Evolutionary conservation across 2,888 invertebrate genomes (phyloP).

Genomic region (Ormyrus pomaceus): DNA sequence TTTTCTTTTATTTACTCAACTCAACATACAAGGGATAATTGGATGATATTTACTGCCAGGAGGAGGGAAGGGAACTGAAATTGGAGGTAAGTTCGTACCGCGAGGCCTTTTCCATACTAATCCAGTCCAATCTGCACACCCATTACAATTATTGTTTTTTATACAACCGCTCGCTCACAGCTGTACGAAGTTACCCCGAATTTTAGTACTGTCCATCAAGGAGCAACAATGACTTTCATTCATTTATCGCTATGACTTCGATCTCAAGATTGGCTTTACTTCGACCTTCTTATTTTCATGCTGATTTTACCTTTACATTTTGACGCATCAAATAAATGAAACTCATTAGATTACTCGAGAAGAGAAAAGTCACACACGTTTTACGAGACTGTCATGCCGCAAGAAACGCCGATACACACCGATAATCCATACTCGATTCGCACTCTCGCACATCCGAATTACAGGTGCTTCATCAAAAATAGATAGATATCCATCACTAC

Average conservation of each 20-base stretch:
- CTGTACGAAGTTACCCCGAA: slow-evolving; percentile 45
- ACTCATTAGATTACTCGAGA: slow-evolving; percentile 14
- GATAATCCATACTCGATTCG: slow-evolving; percentile 55
- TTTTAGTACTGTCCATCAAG: slow-evolving; percentile 16
- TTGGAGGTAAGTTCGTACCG: slow-evolving; percentile 41
- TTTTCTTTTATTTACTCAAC: background rate
- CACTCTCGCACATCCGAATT: slow-evolving; percentile 37
- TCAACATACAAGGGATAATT: slow-evolving; percentile 20
- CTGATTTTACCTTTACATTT: no score
- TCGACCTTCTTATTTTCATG: no score
- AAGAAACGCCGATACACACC: slow-evolving; percentile 29
- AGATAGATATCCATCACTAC: slow-evolving; percentile 34
- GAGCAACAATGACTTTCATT: slow-evolving; percentile 23
- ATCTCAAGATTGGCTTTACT: no score
- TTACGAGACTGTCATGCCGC: slow-evolving; percentile 46
- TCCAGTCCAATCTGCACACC: background rate
- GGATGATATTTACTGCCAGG: background rate
- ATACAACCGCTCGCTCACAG: background rate
- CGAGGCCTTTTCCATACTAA: background rate
- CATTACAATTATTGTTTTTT: background rate
- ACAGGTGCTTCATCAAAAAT: slow-evolving; percentile 42
- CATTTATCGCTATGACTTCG: background rate
- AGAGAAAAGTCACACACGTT: slow-evolving; percentile 37
- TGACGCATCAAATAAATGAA: slow-evolving; percentile 15
- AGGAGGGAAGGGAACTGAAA: slow-evolving; percentile 10